Evolutionary conservation across 2,113 vertebrate genomes (phyloP).

Genomic region (Gavialis gangeticus): DNA sequence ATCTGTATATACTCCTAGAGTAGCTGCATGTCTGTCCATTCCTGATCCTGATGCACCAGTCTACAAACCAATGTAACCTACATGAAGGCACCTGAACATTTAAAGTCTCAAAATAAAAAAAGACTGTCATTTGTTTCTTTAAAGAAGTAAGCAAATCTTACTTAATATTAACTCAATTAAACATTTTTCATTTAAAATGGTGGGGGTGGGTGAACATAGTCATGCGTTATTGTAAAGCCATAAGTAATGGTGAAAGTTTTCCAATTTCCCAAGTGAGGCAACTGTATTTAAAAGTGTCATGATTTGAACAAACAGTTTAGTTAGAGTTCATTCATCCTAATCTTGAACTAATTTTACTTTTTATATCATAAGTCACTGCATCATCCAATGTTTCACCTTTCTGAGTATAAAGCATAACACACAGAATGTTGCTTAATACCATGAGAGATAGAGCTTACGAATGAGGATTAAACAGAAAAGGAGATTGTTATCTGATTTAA

Average conservation of each 20-base stretch:
- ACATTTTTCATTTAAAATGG: background rate
- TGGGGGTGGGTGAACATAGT: background rate
- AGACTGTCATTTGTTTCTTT: background rate
- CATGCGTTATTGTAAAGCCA: background rate
- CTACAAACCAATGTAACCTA: too few relatives aligned
- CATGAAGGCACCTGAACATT: background rate
- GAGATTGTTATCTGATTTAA: conserved; percentile 16
- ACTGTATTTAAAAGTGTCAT: background rate
- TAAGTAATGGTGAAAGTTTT: background rate
- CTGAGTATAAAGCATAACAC: background rate
- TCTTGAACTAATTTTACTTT: background rate
- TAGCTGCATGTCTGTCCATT: too few relatives aligned
- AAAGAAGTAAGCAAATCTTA: background rate
- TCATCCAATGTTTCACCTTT: background rate
- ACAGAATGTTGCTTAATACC: background rate
- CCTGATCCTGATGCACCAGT: too few relatives aligned
- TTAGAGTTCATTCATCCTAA: background rate
- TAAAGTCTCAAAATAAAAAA: background rate
- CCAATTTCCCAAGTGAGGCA: background rate
- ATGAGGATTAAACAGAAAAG: conserved; percentile 6
- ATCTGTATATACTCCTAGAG: too few relatives aligned
- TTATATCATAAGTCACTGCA: background rate
- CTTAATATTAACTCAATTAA: background rate
- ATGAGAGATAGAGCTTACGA: background rate
- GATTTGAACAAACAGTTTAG: background rate